These are phyloP conservation scores for Malurus cyaneus DNA, from an alignment of 2,113 vertebrate genomes.

Conservation along the genomic window DNA sequence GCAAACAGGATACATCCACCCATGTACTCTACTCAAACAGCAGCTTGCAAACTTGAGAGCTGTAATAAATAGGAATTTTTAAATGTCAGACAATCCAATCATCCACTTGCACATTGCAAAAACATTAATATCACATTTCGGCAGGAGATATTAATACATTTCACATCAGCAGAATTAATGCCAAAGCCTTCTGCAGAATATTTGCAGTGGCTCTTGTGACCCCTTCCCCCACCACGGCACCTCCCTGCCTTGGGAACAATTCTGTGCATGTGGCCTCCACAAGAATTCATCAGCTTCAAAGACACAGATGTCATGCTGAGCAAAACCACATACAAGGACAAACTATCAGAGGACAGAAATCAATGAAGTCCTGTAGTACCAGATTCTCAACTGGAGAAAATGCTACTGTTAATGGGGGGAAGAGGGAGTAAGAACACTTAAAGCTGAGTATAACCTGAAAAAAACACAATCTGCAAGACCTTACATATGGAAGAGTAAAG, in stretches of 20 bases:
- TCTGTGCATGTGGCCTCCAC: background rate
- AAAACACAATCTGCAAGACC: background rate
- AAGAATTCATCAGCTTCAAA: conserved; percentile 53
- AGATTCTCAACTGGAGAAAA: background rate
- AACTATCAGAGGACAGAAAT: conserved; percentile 53
- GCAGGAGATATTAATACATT: conserved; percentile 18
- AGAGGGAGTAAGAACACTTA: background rate
- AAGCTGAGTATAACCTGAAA: background rate
- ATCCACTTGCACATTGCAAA: conserved; percentile 13
- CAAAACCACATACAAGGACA: conserved; percentile 53
- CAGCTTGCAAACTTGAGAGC: conserved; percentile 21
- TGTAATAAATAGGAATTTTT: conserved; percentile 48
- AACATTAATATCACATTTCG: conserved; percentile 43
- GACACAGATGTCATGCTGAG: conserved; percentile 17
- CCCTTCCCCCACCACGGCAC: background rate
- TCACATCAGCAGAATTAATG: conserved; percentile 8
- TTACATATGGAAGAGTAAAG: background rate
- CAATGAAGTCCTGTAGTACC: conserved; percentile 32
- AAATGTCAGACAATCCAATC: conserved; percentile 65
- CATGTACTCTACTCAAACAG: conserved; percentile 19
- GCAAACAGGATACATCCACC: conserved; percentile 17
- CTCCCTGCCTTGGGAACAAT: background rate
- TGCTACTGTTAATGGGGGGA: background rate
- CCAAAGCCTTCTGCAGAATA: background rate
- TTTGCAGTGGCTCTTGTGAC: conserved; percentile 17